A percentile compares a stretch with the other conserved stretches of the same genome.
Conservation (phyloP, 92 coral and sea anemone genomes). For the Montipora capitata region DNA sequence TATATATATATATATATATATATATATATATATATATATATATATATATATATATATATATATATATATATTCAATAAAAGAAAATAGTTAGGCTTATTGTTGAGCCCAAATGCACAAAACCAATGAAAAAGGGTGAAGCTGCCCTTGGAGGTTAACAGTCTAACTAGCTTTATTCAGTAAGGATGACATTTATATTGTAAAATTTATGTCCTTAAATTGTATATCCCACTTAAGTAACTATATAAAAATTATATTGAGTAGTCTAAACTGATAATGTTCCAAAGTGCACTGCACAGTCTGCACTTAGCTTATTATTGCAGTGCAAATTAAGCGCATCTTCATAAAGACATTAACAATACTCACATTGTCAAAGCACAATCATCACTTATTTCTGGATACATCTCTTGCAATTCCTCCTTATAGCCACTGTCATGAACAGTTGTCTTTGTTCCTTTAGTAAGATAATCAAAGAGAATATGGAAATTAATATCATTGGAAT, state of each 20-base stretch:
- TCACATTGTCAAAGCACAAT: constrained; percentile 18
- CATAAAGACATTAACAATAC: not conserved
- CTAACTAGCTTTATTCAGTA: too few species aligned
- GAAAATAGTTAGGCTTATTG: too few species aligned
- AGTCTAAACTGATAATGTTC: not conserved
- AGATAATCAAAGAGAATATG: not conserved
- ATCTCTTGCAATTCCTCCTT: constrained; percentile 14
- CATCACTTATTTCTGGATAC: constrained; percentile 10
- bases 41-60: too few species aligned
- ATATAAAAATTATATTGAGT: too few species aligned
- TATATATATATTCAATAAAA: too few species aligned
- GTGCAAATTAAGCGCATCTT: not conserved
- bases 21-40: too few species aligned
- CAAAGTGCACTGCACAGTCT: not conserved
- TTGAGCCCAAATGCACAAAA: too few species aligned
- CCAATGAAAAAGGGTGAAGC: too few species aligned
- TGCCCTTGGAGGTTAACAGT: too few species aligned
- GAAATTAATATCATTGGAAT: not conserved
- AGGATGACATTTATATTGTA: too few species aligned
- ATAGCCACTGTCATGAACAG: constrained; percentile 6
- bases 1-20: too few species aligned
- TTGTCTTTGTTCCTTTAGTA: constrained; percentile 15
- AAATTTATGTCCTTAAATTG: too few species aligned
- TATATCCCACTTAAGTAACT: not conserved
- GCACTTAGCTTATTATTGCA: not conserved